Percentiles rank a stretch among this genome's conserved stretches.
Conservation (phyloP, 1,140 invertebrate genomes). For the Magallana ariakensis region DNA sequence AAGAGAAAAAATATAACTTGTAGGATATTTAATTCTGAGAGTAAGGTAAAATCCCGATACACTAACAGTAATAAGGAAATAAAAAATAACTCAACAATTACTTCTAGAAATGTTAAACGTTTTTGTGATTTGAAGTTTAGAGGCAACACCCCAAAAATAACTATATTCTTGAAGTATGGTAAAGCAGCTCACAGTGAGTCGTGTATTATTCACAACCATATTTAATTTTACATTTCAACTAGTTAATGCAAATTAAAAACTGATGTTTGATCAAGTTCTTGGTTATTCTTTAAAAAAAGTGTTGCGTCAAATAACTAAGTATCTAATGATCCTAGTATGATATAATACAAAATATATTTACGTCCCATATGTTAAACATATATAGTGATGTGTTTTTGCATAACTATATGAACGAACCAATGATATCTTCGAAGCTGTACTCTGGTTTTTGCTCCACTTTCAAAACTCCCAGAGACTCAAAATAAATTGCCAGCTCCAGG, state of each 20-base stretch:
- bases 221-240: no score
- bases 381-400: not conserved
- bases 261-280: not conserved
- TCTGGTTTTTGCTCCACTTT: not conserved
- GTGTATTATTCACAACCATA: no score
- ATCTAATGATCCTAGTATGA: not conserved
- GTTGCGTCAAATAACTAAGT: not conserved
- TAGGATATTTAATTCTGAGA: not conserved
- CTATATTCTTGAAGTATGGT: no score
- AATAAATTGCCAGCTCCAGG: conserved; percentile 4
- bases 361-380: not conserved
- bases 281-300: not conserved
- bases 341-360: not conserved
- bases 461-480: not conserved
- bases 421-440: conserved; percentile 19
- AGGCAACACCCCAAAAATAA: no score
- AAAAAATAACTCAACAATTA: not conserved
- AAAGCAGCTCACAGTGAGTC: no score
- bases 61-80: no score
- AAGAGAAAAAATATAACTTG: not conserved
- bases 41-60: no score
- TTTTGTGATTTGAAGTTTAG: no score
- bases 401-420: not conserved
- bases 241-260: not conserved
- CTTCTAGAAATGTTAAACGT: no score